These are phyloP conservation scores for Suillia variegata DNA, from an alignment of 2,888 invertebrate species.

Conservation along the genomic window DNA sequence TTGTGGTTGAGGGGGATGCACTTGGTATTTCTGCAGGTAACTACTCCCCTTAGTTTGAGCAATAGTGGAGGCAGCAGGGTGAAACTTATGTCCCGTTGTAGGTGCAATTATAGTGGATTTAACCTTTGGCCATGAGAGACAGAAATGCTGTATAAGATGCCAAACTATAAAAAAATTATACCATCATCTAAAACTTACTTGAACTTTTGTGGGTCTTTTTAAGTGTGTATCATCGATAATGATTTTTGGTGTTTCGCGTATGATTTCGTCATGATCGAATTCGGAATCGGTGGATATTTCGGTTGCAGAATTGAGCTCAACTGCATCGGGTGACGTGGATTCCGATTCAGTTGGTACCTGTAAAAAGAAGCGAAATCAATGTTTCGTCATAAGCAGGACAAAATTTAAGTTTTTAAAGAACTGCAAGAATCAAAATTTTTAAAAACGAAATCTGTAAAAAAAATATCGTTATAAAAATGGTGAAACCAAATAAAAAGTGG, in stretches of 20 bases:
- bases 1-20: conserved; percentile 52
- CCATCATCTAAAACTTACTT: too few relatives aligned
- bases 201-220: conserved; percentile 69
- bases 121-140: conserved; percentile 39
- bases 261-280: conserved; percentile 81
- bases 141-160: background rate
- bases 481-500: conserved; percentile 25
- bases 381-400: too few relatives aligned
- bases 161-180: background rate
- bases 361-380: conserved; percentile 29
- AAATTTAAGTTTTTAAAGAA: too few relatives aligned
- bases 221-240: conserved; percentile 72
- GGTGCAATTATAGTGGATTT: conserved; percentile 55
- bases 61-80: conserved; percentile 31
- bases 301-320: conserved; percentile 83
- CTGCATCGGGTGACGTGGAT: conserved; percentile 71
- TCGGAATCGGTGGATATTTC: conserved; percentile 93
- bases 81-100: conserved; percentile 33
- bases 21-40: conserved; percentile 50
- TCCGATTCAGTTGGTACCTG: conserved; percentile 72
- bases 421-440: conserved; percentile 8
- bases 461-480: conserved; percentile 15
- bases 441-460: background rate
- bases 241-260: conserved; percentile 73
- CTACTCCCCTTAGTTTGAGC: conserved; percentile 41